Base-by-base conservation (phyloP, 2,113 vertebrate species). In the Cyrtonyx montezumae region DNA sequence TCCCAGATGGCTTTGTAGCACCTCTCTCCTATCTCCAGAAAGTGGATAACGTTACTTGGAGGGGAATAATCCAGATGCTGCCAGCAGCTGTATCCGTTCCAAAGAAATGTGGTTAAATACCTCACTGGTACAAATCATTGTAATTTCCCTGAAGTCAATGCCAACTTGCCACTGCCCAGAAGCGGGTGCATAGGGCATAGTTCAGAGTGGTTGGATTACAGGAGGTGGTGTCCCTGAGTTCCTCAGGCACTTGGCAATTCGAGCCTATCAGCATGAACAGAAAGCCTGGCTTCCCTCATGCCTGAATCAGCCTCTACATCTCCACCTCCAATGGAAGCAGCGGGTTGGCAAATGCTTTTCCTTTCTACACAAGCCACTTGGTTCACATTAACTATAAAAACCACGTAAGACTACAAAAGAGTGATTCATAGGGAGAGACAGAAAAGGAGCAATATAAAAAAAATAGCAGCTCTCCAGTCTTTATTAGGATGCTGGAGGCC, bases 281-380 rank as follows among this genome's bases (percentile, higher is more conserved):
- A 68, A 83, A 79, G 48, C 11, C 23, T 45, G 80, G 17, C n/a
- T 73, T 66, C 58, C 18, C 26, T 34, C 2, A 45, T 6, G 2
- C 55, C 59, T 62, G 16, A 78, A 58, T 30, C 84, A 73, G 48
- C 48, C 67, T 58, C 49, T 61, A 19, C 53, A 40, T 16, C 69
- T 74, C 40, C 56, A 62, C 3, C 49, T 77, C 46, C 37, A 58
- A 62, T 4, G 32, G 28, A 78, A 90, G 8, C 19, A 16, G 40
- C 53, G 0, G 0, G 11, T 9, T 14, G 28, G 11, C 5, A 56
- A 85, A 53, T 30, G 56, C 55, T 69, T 66, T 73, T 62, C 28
- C 96, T 93, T 97, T 97, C 94, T 94, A 75, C 79, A 75, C 26
- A 28, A 97, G 96, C 97, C 96, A 86, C 95, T 98, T 96, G 95